Evolutionary conservation across 1,140 invertebrate species (phyloP), one percentile per base, ranked within the genome.

Genomic region (Sycobia sp.): DNA sequence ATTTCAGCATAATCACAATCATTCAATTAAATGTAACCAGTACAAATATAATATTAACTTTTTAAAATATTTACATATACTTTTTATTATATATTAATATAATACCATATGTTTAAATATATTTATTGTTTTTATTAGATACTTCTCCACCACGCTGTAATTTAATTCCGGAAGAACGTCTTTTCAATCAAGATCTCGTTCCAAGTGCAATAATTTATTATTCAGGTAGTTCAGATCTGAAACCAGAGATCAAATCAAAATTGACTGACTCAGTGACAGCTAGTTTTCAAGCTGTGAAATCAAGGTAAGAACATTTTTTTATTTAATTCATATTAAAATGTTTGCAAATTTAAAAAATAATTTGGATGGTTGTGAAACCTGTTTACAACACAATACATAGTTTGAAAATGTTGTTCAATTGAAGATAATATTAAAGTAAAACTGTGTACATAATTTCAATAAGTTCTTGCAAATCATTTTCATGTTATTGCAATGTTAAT

Each of bases 141-240:
- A 88, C 87, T 49, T 86, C 90, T 22, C 91, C 92, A 14, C 88
- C 92, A 27, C 91, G 90, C 77, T 84, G 82, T 66, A 79, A 86
- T 47, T 76, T 92, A 20, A 74, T 84, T 43, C 72, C 83, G 18
- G 74, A 84, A 29, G 80, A 78, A 62, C 84, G 83, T 34, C 77
- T 93, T 43, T 71, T 90, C 38, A 88, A 91, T 72, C 82, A 87
- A 36, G 86, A 86, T 71, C 87, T 91, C 74, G 89, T 92, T 14
- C 91, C 91, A 25, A 88, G 88, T 67, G 89, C 90, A 27, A 82
- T 90, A 27, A 73, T 93, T 69, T 88, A 93, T 77, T 92, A 92
- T 74, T 51, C 82, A 67, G 68, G 76, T 75, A 57, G 74, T 54
- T 76, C 80, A 1, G 73, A 71, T 69, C 70, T 86, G 13, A 81